Percentiles rank a stretch among this genome's conserved stretches.
Evolutionary conservation across 2,797 vertebrate genomes (phyloP).

Genomic region (Danionella dracula): DNA sequence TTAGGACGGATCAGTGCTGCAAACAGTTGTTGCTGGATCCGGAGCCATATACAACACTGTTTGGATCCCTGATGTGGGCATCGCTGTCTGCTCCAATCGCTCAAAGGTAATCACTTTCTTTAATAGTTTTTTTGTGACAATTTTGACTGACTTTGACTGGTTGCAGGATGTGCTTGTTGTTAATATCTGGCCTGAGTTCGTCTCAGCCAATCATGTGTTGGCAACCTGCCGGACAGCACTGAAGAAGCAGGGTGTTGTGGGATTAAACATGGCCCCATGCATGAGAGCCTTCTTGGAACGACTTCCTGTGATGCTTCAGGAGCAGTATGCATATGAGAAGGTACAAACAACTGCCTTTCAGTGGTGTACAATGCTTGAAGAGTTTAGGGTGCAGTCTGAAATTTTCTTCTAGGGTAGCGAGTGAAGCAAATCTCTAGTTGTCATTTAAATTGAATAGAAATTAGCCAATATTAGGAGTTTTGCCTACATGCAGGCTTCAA

Average conservation of each 20-base stretch:
- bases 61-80: constrained; percentile 96
- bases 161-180: constrained; percentile 91
- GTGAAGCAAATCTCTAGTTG: too few species aligned
- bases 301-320: constrained; percentile 93
- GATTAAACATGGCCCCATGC: constrained; percentile 91
- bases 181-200: constrained; percentile 87
- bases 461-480: too few species aligned
- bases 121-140: too few species aligned
- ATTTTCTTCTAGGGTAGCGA: too few species aligned
- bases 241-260: constrained; percentile 88
- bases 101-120: constrained; percentile 97
- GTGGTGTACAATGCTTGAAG: too few species aligned
- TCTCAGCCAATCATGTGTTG: constrained; percentile 82
- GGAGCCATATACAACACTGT: constrained; percentile 90
- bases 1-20: constrained; percentile 93
- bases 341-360: constrained; percentile 39
- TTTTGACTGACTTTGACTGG: too few species aligned
- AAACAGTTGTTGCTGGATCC: constrained; percentile 90
- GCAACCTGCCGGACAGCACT: constrained; percentile 90
- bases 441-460: too few species aligned
- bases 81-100: constrained; percentile 93
- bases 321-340: constrained; percentile 96
- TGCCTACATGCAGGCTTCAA: too few species aligned
- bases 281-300: constrained; percentile 95
- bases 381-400: too few species aligned